Base-by-base conservation (phyloP, 2,113 vertebrate genomes). In the Ascaphus truei region DNA sequence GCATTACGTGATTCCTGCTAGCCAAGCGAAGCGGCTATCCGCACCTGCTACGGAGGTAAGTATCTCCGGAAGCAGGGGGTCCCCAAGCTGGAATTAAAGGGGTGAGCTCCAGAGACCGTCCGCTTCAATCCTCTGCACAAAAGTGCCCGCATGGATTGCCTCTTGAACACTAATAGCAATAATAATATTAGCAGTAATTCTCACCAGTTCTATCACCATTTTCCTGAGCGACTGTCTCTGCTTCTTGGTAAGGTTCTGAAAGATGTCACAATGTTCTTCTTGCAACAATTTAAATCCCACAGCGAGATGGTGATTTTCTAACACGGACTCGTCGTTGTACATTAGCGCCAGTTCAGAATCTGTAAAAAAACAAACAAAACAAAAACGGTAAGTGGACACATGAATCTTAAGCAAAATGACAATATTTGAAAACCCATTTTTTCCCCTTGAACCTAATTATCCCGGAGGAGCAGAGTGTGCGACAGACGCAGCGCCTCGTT, bases 121-220 rank as follows among this genome's bases (percentile, higher is more conserved):
- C 20, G 18, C 20, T 57, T 67, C 3, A 12, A 22, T 4, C 10
- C n/a, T n/a, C n/a, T n/a, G n/a, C n/a, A n/a, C 1, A 0, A 11
- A 26, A 1, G 0, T 2, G 33, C 43, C 2, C 16, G 15, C 4
- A 1, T 0, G n/a, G 1, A 37, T 29, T 1, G 11, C 11, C 11
- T 10, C 7, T 60, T 7, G 4, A 2, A n/a, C n/a, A n/a, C n/a
- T n/a, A n/a, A n/a, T n/a, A 3, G 20, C 13, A 52, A 52, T 31
- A 5, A 2, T 1, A 36, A 25, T 3, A 2, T 10, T 36, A 16
- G 1, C 43, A n/a, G 4, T 1, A 10, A 58, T 20, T 39, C 91
- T 76, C 79, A 99, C 97, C 96, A 99, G 96, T 78, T 99, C 96
- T 0, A 99, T 99, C 68, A 98, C 96, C 97, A 98, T 98, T 85